Conservation (phyloP, 2,888 invertebrate genomes). For the Caenorhabditis parvicauda region DNA sequence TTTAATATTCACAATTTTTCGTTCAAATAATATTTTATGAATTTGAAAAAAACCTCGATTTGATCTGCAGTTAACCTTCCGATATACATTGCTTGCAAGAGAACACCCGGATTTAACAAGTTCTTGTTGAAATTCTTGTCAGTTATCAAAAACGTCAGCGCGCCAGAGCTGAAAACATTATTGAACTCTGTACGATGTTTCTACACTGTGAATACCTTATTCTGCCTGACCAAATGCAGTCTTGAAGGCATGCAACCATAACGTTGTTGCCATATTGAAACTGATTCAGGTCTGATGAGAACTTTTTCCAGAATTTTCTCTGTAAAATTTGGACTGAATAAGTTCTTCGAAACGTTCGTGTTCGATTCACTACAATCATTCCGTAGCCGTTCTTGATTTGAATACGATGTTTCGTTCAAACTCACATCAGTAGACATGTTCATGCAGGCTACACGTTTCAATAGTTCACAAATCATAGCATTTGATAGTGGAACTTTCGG, state of each 20-base stretch:
- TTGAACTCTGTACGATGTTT: no score
- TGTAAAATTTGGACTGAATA: conserved; percentile 11
- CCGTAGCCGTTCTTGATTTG: no score
- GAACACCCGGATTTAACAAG: conserved; percentile 15
- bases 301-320: conserved; percentile 7
- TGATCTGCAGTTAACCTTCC: conserved; percentile 31
- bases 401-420: no score
- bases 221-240: background rate
- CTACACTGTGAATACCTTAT: no score
- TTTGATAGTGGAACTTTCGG: no score
- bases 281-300: background rate
- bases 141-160: conserved; percentile 33
- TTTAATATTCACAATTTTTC: background rate
- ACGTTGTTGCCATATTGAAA: background rate
- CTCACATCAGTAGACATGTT: no score
- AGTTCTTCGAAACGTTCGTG: conserved; percentile 15
- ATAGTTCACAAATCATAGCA: no score
- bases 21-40: background rate
- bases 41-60: conserved; percentile 23
- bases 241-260: no score
- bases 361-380: background rate
- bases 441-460: no score
- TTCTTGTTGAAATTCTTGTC: conserved; percentile 15
- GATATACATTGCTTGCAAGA: conserved; percentile 34
- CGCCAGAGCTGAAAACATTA: conserved; percentile 31